phyloP scores from a whole-genome alignment of 2,797 vertebrate genomes.

The Pseudomugil tenellus region DNA sequence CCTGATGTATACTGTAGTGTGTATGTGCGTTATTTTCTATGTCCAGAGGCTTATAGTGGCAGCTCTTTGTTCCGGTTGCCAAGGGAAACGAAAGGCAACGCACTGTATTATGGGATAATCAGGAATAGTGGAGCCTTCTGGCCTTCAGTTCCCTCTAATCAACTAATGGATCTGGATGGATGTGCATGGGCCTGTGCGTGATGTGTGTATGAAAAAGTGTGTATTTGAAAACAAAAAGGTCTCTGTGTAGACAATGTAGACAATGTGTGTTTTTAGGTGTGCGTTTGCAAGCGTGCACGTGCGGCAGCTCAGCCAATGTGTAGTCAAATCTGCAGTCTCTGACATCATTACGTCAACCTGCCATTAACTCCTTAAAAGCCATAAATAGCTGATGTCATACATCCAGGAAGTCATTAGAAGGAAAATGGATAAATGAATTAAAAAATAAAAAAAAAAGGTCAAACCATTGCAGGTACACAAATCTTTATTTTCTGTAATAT shows the following conservation, averaged over 20 bases:
- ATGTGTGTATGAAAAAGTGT: slow-evolving; percentile 6
- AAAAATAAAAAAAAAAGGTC: background rate
- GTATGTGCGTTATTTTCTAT: slow-evolving; percentile 8
- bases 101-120: slow-evolving; percentile 77
- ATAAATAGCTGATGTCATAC: slow-evolving; percentile 63
- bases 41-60: slow-evolving; percentile 47
- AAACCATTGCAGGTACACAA: background rate
- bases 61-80: slow-evolving; percentile 68
- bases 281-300: slow-evolving; percentile 11
- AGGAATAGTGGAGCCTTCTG: slow-evolving; percentile 79
- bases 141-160: slow-evolving; percentile 69
- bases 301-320: slow-evolving; percentile 24
- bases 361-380: slow-evolving; percentile 30
- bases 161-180: slow-evolving; percentile 76
- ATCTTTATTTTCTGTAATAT: slow-evolving; percentile 22
- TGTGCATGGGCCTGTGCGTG: slow-evolving; percentile 16
- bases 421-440: slow-evolving; percentile 4
- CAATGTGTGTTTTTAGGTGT: slow-evolving; percentile 4
- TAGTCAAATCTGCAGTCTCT: slow-evolving; percentile 26
- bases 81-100: slow-evolving; percentile 52
- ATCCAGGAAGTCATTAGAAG: slow-evolving; percentile 32
- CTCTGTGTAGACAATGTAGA: background rate
- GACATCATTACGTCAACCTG: slow-evolving; percentile 50
- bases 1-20: slow-evolving; percentile 16
- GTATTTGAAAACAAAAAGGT: slow-evolving; percentile 13